Conservation (phyloP, 2,888 invertebrate species). For the Norana najaformis region DNA sequence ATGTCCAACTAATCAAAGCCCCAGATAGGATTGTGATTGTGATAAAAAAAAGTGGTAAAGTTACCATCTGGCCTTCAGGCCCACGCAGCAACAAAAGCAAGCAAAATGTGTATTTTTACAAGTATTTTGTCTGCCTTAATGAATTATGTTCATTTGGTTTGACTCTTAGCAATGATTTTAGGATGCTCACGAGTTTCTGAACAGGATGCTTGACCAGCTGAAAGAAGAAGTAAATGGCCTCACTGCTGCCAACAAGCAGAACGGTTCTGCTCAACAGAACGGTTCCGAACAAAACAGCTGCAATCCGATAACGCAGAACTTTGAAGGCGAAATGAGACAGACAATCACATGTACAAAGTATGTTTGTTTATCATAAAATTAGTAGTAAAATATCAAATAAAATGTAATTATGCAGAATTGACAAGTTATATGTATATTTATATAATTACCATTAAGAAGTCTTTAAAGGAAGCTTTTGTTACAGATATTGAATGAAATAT, state of each 20-base stretch:
- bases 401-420: too few species aligned
- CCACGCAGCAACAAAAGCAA: neutral
- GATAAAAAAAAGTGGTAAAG: neutral
- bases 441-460: too few species aligned
- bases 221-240: conserved; percentile 54
- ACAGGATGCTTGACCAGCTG: conserved; percentile 57
- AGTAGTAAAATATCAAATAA: too few species aligned
- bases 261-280: neutral
- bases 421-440: too few species aligned
- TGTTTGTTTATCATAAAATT: conserved; percentile 29
- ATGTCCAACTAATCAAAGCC: neutral
- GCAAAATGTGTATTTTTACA: neutral
- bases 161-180: conserved; percentile 38
- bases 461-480: too few species aligned
- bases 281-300: neutral
- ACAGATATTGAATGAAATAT: too few species aligned
- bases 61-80: neutral
- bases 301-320: conserved; percentile 56
- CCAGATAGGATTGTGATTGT: neutral
- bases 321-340: conserved; percentile 58
- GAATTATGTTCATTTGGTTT: neutral
- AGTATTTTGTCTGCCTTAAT: neutral
- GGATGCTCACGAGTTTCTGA: conserved; percentile 62
- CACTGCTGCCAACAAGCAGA: neutral
- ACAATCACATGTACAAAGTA: conserved; percentile 53